Evolutionary conservation across 2,888 invertebrate species (phyloP).

Genomic region (Mythimna pallens): DNA sequence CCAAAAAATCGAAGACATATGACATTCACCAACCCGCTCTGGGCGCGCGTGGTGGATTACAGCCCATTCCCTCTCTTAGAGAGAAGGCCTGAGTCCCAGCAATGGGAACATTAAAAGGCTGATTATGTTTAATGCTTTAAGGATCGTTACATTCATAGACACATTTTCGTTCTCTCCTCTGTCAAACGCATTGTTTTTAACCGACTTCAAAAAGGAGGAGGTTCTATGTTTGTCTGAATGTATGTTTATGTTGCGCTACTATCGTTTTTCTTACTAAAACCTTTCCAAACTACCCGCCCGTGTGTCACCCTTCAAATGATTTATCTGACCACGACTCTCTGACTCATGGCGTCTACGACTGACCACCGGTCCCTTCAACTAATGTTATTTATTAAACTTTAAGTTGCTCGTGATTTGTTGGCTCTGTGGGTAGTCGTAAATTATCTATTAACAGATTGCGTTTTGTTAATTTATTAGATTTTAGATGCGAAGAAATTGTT

Average conservation of each 20-base stretch:
- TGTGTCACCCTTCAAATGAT: slow-evolving; percentile 57
- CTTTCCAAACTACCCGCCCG: slow-evolving; percentile 9
- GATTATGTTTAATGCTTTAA: too few species aligned
- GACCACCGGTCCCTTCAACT: slow-evolving; percentile 68
- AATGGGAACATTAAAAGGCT: too few species aligned
- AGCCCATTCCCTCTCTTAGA: too few species aligned
- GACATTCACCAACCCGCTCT: too few species aligned
- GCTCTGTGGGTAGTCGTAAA: slow-evolving; percentile 49
- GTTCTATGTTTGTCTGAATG: too few species aligned
- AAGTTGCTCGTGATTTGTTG: slow-evolving; percentile 61
- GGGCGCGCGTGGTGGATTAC: too few species aligned
- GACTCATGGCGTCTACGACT: slow-evolving; percentile 64
- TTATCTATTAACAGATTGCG: slow-evolving; percentile 58
- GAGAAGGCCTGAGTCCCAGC: too few species aligned
- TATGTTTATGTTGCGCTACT: neutral
- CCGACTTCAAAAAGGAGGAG: too few species aligned
- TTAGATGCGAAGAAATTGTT: slow-evolving; percentile 11
- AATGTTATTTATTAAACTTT: slow-evolving; percentile 63
- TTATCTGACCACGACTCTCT: slow-evolving; percentile 66
- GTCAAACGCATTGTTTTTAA: too few species aligned
- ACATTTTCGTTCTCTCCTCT: too few species aligned
- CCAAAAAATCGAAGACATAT: too few species aligned
- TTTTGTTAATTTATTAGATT: slow-evolving; percentile 59
- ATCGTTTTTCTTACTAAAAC: slow-evolving; percentile 22
- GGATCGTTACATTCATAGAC: too few species aligned